phyloP scores from a whole-genome alignment of 2,797 vertebrate species.

The Decapterus maruadsi region DNA sequence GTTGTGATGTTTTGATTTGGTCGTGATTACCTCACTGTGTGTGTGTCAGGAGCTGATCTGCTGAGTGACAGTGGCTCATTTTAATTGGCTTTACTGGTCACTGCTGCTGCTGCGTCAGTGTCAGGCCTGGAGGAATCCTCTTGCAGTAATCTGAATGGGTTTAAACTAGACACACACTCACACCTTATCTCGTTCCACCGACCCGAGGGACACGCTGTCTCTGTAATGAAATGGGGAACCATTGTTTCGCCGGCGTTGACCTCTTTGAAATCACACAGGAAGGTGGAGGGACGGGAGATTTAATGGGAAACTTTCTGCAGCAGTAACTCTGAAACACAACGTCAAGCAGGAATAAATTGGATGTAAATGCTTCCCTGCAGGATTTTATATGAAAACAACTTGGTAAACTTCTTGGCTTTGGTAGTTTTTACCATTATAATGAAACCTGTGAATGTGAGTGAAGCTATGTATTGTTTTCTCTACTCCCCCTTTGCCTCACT shows the following conservation, averaged over 20 bases:
- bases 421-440: background rate
- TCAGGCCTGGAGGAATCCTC: conserved; percentile 14
- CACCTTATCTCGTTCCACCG: background rate
- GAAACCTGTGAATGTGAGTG: background rate
- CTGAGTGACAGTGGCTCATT: conserved; percentile 26
- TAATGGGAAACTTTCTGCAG: background rate
- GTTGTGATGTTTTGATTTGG: background rate
- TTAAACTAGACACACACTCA: conserved; percentile 5
- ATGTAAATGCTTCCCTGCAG: background rate
- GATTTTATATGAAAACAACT: background rate
- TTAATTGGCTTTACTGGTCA: conserved; percentile 43
- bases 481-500: background rate
- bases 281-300: background rate
- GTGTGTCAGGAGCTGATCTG: background rate
- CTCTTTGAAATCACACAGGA: conserved; percentile 3
- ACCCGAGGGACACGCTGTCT: background rate
- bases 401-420: background rate
- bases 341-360: background rate
- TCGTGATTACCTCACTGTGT: background rate
- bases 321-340: background rate
- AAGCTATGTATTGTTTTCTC: background rate
- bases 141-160: conserved; percentile 18
- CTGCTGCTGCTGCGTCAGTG: conserved; percentile 32
- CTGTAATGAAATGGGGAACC: conserved; percentile 9
- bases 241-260: conserved; percentile 3